Evolutionary conservation across 2,113 vertebrate genomes (phyloP).

Genomic region (Dendrocopos noguchii): DNA sequence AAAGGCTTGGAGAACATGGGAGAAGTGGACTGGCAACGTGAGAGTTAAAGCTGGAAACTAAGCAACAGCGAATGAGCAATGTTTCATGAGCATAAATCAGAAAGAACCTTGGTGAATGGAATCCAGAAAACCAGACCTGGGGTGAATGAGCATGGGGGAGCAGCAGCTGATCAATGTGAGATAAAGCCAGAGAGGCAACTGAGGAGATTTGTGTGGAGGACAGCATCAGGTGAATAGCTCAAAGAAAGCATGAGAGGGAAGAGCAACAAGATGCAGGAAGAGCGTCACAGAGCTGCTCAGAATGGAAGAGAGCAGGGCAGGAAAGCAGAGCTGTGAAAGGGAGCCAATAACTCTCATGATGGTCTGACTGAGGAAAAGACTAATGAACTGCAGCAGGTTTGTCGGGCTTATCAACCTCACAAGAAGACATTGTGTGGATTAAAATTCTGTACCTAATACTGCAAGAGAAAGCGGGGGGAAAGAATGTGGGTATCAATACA

Average conservation of each 20-base stretch:
- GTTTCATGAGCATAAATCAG: conserved; percentile 16
- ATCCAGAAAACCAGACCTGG: background rate
- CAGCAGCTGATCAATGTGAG: background rate
- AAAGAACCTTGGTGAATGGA: conserved; percentile 18
- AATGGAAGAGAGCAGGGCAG: background rate
- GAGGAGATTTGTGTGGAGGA: background rate
- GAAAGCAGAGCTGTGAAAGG: background rate
- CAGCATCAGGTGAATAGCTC: background rate
- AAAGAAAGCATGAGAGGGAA: background rate
- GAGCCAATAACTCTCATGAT: background rate
- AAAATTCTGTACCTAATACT: background rate
- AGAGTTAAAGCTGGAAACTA: conserved; percentile 25
- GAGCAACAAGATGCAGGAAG: background rate
- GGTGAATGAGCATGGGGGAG: background rate
- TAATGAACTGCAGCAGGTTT: background rate
- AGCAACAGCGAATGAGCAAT: conserved; percentile 38
- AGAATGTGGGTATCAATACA: background rate
- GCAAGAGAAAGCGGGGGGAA: background rate
- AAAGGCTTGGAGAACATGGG: background rate
- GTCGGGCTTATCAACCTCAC: background rate
- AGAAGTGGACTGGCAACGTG: background rate
- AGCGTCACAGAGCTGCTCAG: background rate
- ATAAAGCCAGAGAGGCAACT: background rate
- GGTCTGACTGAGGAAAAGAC: background rate
- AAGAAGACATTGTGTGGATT: background rate